Base-by-base conservation (phyloP, 2,888 invertebrate genomes). In the Drosophila planitibia region DNA sequence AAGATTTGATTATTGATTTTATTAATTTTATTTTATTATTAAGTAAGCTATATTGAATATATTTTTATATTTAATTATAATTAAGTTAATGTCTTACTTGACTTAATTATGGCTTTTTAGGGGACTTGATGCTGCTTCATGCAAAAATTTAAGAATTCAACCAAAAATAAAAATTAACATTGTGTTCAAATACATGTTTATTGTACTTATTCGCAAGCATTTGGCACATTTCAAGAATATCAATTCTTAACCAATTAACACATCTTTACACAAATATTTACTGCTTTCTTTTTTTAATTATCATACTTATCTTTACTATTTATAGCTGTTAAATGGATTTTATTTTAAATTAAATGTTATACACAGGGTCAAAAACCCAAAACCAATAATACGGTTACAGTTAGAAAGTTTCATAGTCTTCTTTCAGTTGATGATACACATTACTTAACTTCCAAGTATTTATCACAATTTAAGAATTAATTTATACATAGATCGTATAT, bases 221-320 rank as follows among this genome's bases (percentile, higher is more conserved):
- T 63, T 63, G 59, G 16, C 30, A 62, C 16, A 28, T 51, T 62
- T 44, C 52, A 16, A 30, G 25, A 35, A 67, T 54, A 53, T 44
- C 0, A 22, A 33, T 22, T 39, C 49, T 28, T 14, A 32, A 30
- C 12, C 47, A n/a, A 32, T 62, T 74, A 44, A 28, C 58, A 58
- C 52, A 33, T 68, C 14, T 7, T 33, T 54, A 22, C 32, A 30
- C 7, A 30, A n/a, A 22, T 35, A 47, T 33, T 32, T 41, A 25
- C 54, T 14, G 33, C 6, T 30, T 30, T 35, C 12, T 44, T 19
- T 60, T 53, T n/a, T 19, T 14, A 35, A 47, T 22, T 47, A 47
- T 22, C 47, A 14, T 30, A 44, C 44, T 16, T 19, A 30, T 28
- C 35, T 47, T 9, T 44, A 10, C 28, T 22, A 47, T 25, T 25